Evolutionary conservation across 2,113 vertebrate species (phyloP), one percentile per base, ranked within the genome.

Genomic region (Sylvilagus bachmani): DNA sequence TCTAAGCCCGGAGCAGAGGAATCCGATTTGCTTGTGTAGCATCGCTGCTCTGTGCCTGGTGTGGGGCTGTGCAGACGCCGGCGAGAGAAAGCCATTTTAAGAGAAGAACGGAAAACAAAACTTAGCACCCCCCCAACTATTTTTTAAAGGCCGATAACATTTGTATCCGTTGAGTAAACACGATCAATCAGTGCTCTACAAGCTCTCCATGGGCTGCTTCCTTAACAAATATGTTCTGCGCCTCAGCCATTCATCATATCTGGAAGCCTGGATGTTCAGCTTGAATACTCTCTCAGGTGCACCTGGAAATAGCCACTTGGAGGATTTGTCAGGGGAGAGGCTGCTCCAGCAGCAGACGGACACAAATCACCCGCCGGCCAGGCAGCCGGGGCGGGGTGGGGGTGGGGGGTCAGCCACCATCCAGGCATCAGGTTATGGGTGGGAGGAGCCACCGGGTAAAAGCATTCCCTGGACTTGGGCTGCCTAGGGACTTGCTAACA

Each of bases 141-240:
- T 79, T 86, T 94, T 81, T 81, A 86, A 91, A 94, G 80, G 83
- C 79, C 88, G 70, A 1, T 90, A 85, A 69, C 69, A 64, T 95
- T 96, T 94, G 67, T 94, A 77, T 75, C 44, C 64, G 12, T 67
- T 80, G 93, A 49, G 78, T 80, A 96, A 97, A 94, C 71, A 88
- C 73, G 75, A 96, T 96, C 96, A 75, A 61, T 96, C 95, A 96
- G 90, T 89, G 29, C 10, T 84, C 31, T 70, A n/a, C 31, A 44
- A 67, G 87, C 66, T 82, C 87, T 84, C 10, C 73, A 89, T 66
- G 86, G 84, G 79, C 88, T 66, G 81, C 71, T 92, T 93, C 83
- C 92, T 92, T 96, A 96, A 94, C 85, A 94, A 95, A 98, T 95
- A 91, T 13, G 49, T 74, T 89, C 93, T 90, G 86, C 53, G 79